phyloP scores from a whole-genome alignment of 2,888 invertebrate species.

The Caenorhabditis auriculariae region DNA sequence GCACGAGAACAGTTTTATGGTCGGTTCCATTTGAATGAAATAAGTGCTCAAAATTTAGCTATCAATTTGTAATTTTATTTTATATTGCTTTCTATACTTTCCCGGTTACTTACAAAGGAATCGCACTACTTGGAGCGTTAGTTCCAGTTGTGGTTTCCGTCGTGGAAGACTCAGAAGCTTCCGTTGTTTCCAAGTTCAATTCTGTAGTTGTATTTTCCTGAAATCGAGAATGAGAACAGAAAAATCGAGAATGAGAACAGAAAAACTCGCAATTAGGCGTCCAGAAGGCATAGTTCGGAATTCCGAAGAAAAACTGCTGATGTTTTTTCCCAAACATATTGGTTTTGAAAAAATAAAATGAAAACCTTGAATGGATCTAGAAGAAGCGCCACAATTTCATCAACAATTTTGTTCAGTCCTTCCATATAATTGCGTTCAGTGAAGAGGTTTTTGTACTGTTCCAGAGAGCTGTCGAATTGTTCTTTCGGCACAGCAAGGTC shows the following conservation, averaged over 20 bases:
- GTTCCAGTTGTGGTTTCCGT: background rate
- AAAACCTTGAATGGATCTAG: conserved; percentile 49
- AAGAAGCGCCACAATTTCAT: conserved; percentile 57
- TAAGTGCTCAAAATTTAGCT: no score
- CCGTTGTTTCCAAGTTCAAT: background rate
- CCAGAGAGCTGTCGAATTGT: conserved; percentile 45
- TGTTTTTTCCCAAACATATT: background rate
- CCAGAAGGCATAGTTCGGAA: background rate
- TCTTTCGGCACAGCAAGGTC: conserved; percentile 53
- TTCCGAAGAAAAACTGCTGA: background rate
- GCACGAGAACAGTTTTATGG: no score
- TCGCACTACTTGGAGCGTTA: background rate
- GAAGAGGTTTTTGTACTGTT: conserved; percentile 55
- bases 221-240: background rate
- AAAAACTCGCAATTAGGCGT: background rate
- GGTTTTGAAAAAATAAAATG: background rate
- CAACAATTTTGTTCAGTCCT: conserved; percentile 57
- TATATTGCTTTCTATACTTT: no score
- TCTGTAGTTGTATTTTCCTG: conserved; percentile 6
- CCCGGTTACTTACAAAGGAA: no score
- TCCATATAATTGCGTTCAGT: conserved; percentile 61
- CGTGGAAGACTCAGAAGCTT: background rate
- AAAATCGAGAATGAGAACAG: background rate
- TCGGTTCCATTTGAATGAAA: no score
- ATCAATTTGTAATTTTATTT: no score